Evolutionary conservation across 2,113 vertebrate species (phyloP), one percentile per base, ranked within the genome.

Genomic region (Electrona antarctica): DNA sequence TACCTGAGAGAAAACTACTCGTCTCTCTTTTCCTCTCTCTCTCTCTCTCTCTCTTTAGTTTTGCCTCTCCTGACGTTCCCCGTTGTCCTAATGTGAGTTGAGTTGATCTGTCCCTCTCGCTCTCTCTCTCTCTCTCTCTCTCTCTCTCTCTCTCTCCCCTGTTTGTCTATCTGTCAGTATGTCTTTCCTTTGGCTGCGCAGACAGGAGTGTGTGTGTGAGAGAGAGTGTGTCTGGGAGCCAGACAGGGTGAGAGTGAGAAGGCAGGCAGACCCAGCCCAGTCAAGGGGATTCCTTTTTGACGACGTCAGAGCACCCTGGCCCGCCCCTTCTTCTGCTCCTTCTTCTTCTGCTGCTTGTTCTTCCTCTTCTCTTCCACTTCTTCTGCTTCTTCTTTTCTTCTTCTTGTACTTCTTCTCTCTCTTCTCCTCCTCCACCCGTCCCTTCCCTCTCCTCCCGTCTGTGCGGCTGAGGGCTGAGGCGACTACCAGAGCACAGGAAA

Each of bases 281-380:
- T 62, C 76, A 81, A 90, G 93, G 93, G 93, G 92, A 94, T 93
- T 93, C 92, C 93, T 93, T 91, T 91, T 91, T 93, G 90, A 92
- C 88, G 88, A 92, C 90, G 90, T 93, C 92, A 93, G 91, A 91
- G 82, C 74, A 82, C 75, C 81, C 65, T 70, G 76, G 88, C 84
- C 89, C 89, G 90, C 90, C 88, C 83, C 80, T 78, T 86, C 58
- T 15, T 21, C 14, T 47, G 56, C 33, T 12, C 29, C 8, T 13
- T 14, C n/a, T 7, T 67, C 72, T 60, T 63, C 50, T 41, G 15
- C 29, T 56, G 8, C 54, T 55, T 29, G n/a, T 78, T 66, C 73
- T 63, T 49, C 59, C 48, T 47, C 51, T 45, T 65, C 50, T 6
- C 29, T 54, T 21, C 15, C 9, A 21, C 15, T 9, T 7, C 21